phyloP scores from a whole-genome alignment of 2,797 vertebrate genomes.

The Microtus obscurus region DNA sequence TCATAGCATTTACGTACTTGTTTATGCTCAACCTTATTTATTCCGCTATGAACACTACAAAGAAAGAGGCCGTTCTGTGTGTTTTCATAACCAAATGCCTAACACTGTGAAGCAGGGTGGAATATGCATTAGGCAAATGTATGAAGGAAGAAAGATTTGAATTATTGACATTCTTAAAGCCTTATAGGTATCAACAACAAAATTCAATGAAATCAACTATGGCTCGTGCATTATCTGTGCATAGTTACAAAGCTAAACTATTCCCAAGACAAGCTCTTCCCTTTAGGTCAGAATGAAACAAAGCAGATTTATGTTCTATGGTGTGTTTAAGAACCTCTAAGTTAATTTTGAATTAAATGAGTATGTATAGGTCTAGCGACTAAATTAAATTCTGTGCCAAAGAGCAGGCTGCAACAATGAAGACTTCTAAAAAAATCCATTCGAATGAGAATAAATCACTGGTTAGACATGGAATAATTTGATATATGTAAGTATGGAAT shows the following conservation, averaged over 20 bases:
- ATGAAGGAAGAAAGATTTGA: not conserved
- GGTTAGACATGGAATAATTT: not conserved
- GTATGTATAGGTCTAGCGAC: not conserved
- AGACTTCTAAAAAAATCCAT: not conserved
- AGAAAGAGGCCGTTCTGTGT: not conserved
- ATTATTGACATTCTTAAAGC: not conserved
- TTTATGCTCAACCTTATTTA: not conserved
- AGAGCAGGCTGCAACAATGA: not conserved
- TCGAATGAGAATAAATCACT: not conserved
- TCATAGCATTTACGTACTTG: not conserved
- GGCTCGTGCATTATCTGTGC: not conserved
- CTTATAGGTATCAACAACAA: not conserved
- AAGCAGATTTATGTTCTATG: not conserved
- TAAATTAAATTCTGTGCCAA: not conserved
- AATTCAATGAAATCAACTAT: not conserved
- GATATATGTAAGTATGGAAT: not conserved
- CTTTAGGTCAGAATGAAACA: not conserved
- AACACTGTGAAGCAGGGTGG: not conserved
- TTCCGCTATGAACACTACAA: not conserved
- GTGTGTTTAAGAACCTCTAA: not conserved
- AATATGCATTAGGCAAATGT: not conserved
- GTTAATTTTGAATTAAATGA: not conserved
- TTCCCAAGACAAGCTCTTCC: not conserved
- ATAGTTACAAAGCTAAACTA: constrained; percentile 23
- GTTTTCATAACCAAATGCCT: not conserved